These are phyloP conservation scores for Morpho helenor DNA, from an alignment of 2,888 invertebrate genomes.

Conservation along the genomic window DNA sequence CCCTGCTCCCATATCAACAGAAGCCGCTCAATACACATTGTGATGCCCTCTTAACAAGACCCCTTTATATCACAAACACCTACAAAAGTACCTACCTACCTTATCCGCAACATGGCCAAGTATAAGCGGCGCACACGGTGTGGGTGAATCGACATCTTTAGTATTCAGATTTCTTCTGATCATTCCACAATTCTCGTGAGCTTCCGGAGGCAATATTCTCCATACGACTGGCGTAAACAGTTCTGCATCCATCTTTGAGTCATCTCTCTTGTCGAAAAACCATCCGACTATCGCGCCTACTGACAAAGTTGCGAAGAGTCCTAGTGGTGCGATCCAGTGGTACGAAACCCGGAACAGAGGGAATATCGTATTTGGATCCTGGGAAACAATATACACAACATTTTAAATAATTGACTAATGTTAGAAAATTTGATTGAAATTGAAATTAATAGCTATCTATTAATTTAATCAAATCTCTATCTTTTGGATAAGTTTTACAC, in stretches of 20 bases:
- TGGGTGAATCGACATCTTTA: slow-evolving; percentile 31
- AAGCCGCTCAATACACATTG: too few species aligned
- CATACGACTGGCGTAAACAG: slow-evolving; percentile 60
- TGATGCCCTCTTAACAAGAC: too few species aligned
- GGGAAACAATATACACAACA: slow-evolving; percentile 18
- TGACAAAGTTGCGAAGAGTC: slow-evolving; percentile 81
- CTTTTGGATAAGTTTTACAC: neutral
- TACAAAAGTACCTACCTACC: slow-evolving; percentile 4
- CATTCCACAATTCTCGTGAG: slow-evolving; percentile 43
- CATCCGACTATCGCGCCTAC: slow-evolving; percentile 83
- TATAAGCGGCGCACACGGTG: slow-evolving; percentile 53
- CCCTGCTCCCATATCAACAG: too few species aligned
- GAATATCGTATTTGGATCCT: slow-evolving; percentile 78
- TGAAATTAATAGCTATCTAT: too few species aligned
- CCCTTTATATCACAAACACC: too few species aligned
- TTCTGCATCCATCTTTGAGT: slow-evolving; percentile 55
- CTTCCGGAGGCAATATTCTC: slow-evolving; percentile 49
- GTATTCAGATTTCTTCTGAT: slow-evolving; percentile 33
- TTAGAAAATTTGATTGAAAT: too few species aligned
- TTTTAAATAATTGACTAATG: too few species aligned
- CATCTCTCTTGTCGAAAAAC: slow-evolving; percentile 45
- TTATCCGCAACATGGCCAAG: slow-evolving; percentile 33
- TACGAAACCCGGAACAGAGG: slow-evolving; percentile 88
- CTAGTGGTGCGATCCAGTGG: slow-evolving; percentile 89
- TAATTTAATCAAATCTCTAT: too few species aligned